These are phyloP conservation scores for Zaprionus taronus DNA, from an alignment of 1,140 invertebrate species.

Conservation along the genomic window DNA sequence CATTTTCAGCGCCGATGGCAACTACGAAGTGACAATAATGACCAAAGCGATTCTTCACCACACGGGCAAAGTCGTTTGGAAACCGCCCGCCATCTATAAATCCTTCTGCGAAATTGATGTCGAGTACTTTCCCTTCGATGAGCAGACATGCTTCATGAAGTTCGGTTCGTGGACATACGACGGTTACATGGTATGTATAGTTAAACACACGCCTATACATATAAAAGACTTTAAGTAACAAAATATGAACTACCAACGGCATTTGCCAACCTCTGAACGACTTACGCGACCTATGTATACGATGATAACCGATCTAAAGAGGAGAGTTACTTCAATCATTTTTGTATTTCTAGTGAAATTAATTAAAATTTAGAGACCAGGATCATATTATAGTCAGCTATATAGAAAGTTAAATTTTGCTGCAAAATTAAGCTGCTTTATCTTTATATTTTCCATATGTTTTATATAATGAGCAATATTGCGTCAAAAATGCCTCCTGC, in stretches of 20 bases:
- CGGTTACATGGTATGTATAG: slow-evolving; percentile 91
- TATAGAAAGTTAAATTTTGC: too few species aligned
- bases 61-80: slow-evolving; percentile 97
- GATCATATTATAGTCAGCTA: too few species aligned
- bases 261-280: too few species aligned
- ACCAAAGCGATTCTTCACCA: slow-evolving; percentile 96
- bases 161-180: slow-evolving; percentile 98
- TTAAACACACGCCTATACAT: neutral
- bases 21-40: slow-evolving; percentile 99
- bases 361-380: too few species aligned
- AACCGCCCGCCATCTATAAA: slow-evolving; percentile 99
- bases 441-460: too few species aligned
- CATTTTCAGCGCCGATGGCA: slow-evolving; percentile 94
- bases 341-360: too few species aligned
- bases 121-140: slow-evolving; percentile 98
- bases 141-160: slow-evolving; percentile 98
- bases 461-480: too few species aligned
- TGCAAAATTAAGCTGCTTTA: too few species aligned
- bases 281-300: too few species aligned
- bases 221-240: neutral
- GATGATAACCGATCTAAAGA: neutral
- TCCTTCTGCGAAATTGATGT: slow-evolving; percentile 99
- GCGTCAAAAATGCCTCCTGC: too few species aligned
- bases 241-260: neutral
- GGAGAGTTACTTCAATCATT: too few species aligned